These are phyloP conservation scores for Drosophila kambysellisi DNA, from an alignment of 2,888 invertebrate genomes.

Conservation along the genomic window DNA sequence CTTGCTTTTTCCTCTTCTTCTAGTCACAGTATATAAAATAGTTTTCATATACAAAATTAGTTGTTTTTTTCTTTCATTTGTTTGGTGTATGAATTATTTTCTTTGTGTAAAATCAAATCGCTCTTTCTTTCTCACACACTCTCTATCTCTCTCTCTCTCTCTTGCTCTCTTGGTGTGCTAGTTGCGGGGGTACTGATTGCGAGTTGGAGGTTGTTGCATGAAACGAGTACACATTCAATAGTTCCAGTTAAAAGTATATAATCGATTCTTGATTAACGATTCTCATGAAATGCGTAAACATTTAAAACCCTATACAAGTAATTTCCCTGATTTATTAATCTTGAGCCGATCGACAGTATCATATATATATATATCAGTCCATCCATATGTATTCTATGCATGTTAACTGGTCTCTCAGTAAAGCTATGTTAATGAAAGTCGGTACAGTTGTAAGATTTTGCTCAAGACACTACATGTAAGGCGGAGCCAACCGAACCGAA, in stretches of 20 bases:
- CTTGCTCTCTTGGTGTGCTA: background rate
- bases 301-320: background rate
- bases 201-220: background rate
- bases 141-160: conserved; percentile 3
- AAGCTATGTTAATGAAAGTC: conserved; percentile 10
- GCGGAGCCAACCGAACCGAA: background rate
- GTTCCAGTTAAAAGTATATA: background rate
- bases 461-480: background rate
- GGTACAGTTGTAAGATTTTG: background rate
- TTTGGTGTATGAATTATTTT: conserved; percentile 4
- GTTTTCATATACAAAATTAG: conserved; percentile 52
- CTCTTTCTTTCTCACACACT: background rate
- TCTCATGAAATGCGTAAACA: background rate
- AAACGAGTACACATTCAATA: conserved; percentile 3
- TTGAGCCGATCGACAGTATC: background rate
- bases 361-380: background rate
- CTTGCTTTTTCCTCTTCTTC: conserved; percentile 16
- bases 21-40: conserved; percentile 63
- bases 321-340: background rate
- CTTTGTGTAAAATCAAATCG: conserved; percentile 2
- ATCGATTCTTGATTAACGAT: background rate
- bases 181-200: conserved; percentile 30
- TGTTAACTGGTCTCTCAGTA: conserved; percentile 9
- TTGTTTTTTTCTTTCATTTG: background rate
- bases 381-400: background rate